phyloP scores from a whole-genome alignment of 2,888 invertebrate genomes.

The Drosophila tripunctata region DNA sequence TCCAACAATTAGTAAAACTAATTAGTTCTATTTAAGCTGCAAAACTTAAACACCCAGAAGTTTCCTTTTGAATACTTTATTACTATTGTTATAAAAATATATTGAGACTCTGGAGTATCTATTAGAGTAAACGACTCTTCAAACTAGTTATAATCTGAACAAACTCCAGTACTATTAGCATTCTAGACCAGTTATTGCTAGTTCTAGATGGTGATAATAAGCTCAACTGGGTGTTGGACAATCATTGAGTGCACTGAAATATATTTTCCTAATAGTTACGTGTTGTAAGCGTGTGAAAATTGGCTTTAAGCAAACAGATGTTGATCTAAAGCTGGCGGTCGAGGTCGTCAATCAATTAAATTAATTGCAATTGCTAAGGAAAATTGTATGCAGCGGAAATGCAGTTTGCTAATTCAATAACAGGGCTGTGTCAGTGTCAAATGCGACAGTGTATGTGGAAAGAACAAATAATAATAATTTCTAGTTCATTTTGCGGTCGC shows the following conservation, averaged over 20 bases:
- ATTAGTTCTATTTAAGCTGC: no score
- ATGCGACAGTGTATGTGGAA: background rate
- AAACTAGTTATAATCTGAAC: background rate
- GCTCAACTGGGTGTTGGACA: no score
- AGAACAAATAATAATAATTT: background rate
- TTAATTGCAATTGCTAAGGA: conserved; percentile 14
- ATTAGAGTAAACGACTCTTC: no score
- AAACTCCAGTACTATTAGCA: background rate
- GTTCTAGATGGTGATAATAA: no score
- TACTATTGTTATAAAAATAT: no score
- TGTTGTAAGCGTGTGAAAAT: background rate
- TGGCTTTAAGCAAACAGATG: background rate
- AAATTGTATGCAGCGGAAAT: background rate
- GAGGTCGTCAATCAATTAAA: conserved; percentile 5
- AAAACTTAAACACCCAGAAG: no score
- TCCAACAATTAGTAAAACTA: no score
- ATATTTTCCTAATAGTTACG: no score
- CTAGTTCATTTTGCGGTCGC: background rate
- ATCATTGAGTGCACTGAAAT: background rate
- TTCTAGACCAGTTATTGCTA: no score
- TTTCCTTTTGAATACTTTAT: no score
- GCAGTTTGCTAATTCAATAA: background rate
- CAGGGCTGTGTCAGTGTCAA: background rate
- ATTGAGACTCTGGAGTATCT: no score
- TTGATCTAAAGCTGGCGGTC: background rate